Percentiles rank a stretch among this genome's conserved stretches.
These are phyloP conservation scores for Avahi laniger DNA, from an alignment of 2,797 vertebrate genomes.

Conservation along the genomic window DNA sequence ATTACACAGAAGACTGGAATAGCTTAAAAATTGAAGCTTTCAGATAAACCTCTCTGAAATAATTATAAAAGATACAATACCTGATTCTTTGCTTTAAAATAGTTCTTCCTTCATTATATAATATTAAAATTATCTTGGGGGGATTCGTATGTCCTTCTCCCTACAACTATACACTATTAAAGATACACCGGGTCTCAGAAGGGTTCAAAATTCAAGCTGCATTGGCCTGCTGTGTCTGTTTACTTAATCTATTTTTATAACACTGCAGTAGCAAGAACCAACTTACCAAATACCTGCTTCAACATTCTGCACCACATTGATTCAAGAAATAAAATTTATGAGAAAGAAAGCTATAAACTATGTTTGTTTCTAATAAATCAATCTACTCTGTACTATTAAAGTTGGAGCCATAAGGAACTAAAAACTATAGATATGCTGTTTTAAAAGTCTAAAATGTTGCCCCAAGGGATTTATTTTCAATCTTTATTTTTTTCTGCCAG, in stretches of 20 bases:
- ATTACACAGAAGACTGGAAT: not conserved
- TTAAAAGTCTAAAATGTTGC: not conserved
- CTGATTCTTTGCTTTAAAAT: slow-evolving; percentile 31
- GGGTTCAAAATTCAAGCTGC: slow-evolving; percentile 65
- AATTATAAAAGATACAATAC: slow-evolving; percentile 10
- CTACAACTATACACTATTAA: slow-evolving; percentile 48
- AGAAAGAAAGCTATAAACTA: slow-evolving; percentile 24
- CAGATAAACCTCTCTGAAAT: slow-evolving; percentile 21
- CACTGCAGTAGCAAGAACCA: slow-evolving; percentile 70
- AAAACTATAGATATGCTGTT: not conserved
- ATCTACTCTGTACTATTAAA: not conserved
- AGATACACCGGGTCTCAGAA: slow-evolving; percentile 66
- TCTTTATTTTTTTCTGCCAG: not conserved
- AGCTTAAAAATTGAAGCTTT: slow-evolving; percentile 48
- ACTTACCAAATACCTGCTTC: slow-evolving; percentile 69
- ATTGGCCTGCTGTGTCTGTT: slow-evolving; percentile 76
- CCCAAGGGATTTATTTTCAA: not conserved
- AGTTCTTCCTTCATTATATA: slow-evolving; percentile 9
- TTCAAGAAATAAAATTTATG: slow-evolving; percentile 47
- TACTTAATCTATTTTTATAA: slow-evolving; percentile 81
- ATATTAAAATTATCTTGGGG: not conserved
- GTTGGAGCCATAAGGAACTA: not conserved
- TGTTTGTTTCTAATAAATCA: slow-evolving; percentile 54
- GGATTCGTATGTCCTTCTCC: slow-evolving; percentile 41
- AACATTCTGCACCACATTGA: slow-evolving; percentile 23